These are phyloP conservation scores for Syndactyla subalaris DNA, from an alignment of 2,797 vertebrate species.

Conservation along the genomic window DNA sequence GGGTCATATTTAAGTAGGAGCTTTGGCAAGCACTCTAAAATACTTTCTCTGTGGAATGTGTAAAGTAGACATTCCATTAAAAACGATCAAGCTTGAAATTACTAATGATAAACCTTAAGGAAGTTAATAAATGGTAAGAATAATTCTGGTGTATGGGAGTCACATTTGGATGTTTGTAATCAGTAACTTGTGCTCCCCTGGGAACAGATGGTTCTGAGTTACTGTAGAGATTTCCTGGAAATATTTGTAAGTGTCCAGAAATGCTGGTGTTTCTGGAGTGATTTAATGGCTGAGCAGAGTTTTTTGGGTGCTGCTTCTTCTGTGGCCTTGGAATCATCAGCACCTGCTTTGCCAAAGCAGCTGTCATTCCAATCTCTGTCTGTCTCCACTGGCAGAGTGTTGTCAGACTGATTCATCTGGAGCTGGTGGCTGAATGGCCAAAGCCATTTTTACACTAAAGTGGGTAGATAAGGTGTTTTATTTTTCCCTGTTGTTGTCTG, in stretches of 20 bases:
- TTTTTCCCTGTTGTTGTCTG: background rate
- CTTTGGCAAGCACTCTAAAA: slow-evolving; percentile 14
- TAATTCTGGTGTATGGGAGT: background rate
- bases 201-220: background rate
- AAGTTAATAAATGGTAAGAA: slow-evolving; percentile 25
- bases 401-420: background rate
- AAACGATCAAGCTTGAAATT: background rate
- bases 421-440: background rate
- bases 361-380: background rate
- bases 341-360: background rate
- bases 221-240: slow-evolving; percentile 26
- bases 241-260: slow-evolving; percentile 15
- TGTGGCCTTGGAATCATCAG: background rate
- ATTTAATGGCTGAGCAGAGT: background rate
- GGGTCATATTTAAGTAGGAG: background rate
- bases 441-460: background rate
- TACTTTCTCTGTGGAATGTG: background rate
- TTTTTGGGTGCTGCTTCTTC: background rate
- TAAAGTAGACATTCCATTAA: background rate
- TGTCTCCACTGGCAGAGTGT: background rate
- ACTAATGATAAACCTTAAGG: background rate
- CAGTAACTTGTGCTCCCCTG: background rate
- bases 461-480: background rate
- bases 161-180: background rate
- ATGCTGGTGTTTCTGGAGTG: background rate